Conservation (phyloP, 53 echinoderm and acorn worm genomes). For the Stichopus horrens region DNA sequence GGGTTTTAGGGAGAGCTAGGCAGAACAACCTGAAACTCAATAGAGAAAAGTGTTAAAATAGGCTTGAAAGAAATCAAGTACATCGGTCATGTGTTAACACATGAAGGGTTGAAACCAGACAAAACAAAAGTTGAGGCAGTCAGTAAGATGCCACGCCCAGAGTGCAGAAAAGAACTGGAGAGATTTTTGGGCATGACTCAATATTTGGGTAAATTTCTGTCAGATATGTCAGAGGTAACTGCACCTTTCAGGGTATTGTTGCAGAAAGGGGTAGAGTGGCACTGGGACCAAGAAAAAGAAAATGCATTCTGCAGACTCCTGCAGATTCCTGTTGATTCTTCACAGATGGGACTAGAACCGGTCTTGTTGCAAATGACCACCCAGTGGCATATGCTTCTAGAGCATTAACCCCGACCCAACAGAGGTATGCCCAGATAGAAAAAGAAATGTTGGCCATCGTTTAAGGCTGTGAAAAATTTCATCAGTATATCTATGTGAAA, state of each 20-base stretch:
- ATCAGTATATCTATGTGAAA: constrained; percentile 28
- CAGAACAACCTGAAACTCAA: no score
- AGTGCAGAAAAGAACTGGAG: no score
- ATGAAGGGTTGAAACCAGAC: no score
- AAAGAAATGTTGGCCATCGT: constrained; percentile 52
- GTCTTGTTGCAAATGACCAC: constrained; percentile 32
- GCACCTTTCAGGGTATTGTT: not conserved
- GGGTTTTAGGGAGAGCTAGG: no score
- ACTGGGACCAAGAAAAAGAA: no score
- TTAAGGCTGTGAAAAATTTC: constrained; percentile 32
- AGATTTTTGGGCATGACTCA: no score
- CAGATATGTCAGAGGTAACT: not conserved
- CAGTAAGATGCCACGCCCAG: no score
- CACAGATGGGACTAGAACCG: constrained; percentile 30
- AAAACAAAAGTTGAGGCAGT: no score
- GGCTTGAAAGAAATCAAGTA: no score
- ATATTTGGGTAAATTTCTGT: no score
- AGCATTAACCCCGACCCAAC: constrained; percentile 27
- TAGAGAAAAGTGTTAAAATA: not conserved
- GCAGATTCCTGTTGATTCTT: not conserved
- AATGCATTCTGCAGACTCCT: not conserved
- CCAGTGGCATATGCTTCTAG: constrained; percentile 50
- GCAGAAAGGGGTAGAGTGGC: not conserved
- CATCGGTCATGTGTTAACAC: no score
- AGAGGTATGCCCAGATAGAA: constrained; percentile 50